phyloP scores from a whole-genome alignment of 2,888 invertebrate genomes.

The Hoplodrina blanda region DNA sequence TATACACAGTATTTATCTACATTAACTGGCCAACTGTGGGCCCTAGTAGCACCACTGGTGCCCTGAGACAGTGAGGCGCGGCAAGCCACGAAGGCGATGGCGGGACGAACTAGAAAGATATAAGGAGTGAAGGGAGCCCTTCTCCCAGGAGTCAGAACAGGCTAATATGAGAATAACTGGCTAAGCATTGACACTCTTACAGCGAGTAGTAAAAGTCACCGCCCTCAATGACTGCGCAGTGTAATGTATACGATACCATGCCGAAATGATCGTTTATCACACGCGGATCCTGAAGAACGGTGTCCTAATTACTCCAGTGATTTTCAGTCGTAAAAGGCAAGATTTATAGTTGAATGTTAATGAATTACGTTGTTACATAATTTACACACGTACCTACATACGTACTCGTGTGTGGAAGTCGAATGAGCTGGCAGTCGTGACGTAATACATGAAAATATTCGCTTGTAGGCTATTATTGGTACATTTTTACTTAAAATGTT shows the following conservation, averaged over 20 bases:
- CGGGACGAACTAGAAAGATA: too few species aligned
- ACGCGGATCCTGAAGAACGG: constrained; percentile 11
- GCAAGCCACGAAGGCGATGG: too few species aligned
- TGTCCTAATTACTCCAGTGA: constrained; percentile 44
- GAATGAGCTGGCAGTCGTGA: background rate
- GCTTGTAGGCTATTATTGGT: constrained; percentile 8
- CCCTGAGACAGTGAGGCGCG: too few species aligned
- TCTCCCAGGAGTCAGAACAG: too few species aligned
- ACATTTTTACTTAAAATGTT: constrained; percentile 15
- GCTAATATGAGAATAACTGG: too few species aligned
- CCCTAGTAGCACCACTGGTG: too few species aligned
- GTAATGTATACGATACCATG: constrained; percentile 2
- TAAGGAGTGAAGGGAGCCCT: too few species aligned
- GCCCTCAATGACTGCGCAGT: background rate
- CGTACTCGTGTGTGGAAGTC: constrained; percentile 2
- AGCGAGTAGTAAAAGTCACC: background rate
- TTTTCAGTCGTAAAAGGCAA: constrained; percentile 45
- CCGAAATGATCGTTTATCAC: constrained; percentile 4
- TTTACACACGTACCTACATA: constrained; percentile 12
- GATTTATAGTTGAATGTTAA: constrained; percentile 53
- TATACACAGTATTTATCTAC: background rate
- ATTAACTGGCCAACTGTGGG: background rate
- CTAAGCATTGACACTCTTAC: constrained; percentile 1
- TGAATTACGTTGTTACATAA: constrained; percentile 41
- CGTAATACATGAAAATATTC: constrained; percentile 31